Evolutionary conservation across 2,888 invertebrate genomes (phyloP), one percentile per base, ranked within the genome.

Genomic region (Steinernema hermaphroditum): DNA sequence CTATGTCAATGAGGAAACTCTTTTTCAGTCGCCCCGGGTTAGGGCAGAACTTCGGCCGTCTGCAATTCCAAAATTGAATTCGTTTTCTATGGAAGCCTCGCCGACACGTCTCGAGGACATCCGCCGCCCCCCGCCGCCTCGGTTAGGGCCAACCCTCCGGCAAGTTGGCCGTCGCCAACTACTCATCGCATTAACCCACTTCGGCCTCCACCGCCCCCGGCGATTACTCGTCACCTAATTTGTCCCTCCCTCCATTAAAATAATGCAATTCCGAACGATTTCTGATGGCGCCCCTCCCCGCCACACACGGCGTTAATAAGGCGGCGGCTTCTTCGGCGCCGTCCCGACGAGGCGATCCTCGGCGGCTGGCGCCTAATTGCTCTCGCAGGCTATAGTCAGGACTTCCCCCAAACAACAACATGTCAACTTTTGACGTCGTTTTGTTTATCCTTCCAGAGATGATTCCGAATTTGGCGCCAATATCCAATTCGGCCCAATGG

Each of bases 381-480:
- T 19, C 62, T 62, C 62, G 62, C 29, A 12, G 6, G 19, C 62
- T 62, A 62, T 62, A 62, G 62, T 32, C 27, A 62, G n/a, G 62
- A 12, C 50, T n/a, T 22, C 50, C 24, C 50, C 19, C 62, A 32
- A 62, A 62, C 62, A 62, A 62, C 62, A 62, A 62, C 32, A 32
- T 32, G 62, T 62, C 62, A 62, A 62, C 62, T 62, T 62, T 62
- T 62, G 54, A 62, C 62, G 62, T 62, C 62, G 62, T 62, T 62
- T 62, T 62, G 62, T 62, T 62, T 62, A 62, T 62, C 62, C 62
- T 29, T 29, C 27, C 27, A n/a, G 19, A 27, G 62, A 62, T 32
- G 62, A 62, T 62, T 62, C 32, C 9, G 62, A 32, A 62, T 62
- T 16, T 32, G 62, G 62, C 62, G 62, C 62, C 27, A 62, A 29